Evolutionary conservation across 2,888 invertebrate genomes (phyloP).

Genomic region (Tubulanus polymorphus): DNA sequence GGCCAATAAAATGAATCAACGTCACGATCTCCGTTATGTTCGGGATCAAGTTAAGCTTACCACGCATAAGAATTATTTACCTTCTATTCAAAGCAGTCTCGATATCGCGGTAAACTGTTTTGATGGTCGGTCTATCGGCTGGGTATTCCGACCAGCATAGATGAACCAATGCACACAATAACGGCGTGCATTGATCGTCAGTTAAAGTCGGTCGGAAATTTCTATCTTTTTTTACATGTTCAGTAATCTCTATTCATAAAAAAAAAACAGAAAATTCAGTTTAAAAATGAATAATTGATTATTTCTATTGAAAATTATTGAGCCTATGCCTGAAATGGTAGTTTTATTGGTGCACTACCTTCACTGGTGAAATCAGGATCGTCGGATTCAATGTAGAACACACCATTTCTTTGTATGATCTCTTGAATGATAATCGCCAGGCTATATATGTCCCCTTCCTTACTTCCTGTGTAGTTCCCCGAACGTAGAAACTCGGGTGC

Average conservation of each 20-base stretch:
- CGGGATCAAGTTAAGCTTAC: no score
- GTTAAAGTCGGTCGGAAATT: not conserved
- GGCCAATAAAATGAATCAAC: no score
- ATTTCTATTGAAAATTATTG: not conserved
- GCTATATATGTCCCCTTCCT: conserved; percentile 64
- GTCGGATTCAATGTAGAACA: conserved; percentile 18
- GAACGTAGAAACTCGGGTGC: conserved; percentile 73
- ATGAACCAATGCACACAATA: conserved; percentile 63
- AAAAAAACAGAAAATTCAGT: no score
- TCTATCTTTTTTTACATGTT: no score
- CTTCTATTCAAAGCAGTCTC: not conserved
- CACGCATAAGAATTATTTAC: no score
- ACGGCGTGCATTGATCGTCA: not conserved
- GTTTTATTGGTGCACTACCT: not conserved
- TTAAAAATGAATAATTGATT: conserved; percentile 69
- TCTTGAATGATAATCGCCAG: conserved; percentile 83
- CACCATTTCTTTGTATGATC: conserved; percentile 60
- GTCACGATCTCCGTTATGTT: no score
- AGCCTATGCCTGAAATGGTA: not conserved
- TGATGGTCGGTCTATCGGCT: conserved; percentile 68
- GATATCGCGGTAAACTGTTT: not conserved
- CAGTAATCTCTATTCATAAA: no score
- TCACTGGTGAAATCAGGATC: not conserved
- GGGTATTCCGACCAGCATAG: conserved; percentile 91
- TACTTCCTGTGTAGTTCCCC: not conserved